A percentile compares a stretch with the other conserved stretches of the same genome.
phyloP scores from a whole-genome alignment of 1,140 invertebrate genomes.

The Wasmannia auropunctata region DNA sequence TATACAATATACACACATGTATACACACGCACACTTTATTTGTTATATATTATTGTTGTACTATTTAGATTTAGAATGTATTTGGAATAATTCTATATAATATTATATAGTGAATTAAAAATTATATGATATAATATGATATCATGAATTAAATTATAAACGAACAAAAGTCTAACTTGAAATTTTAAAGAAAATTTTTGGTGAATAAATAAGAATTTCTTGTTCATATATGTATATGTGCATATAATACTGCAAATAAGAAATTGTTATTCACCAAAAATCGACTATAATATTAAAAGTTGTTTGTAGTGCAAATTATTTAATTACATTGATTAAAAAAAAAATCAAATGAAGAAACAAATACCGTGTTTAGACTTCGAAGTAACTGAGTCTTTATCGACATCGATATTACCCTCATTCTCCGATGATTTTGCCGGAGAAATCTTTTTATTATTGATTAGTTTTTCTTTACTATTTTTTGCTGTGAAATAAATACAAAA shows the following conservation, averaged over 20 bases:
- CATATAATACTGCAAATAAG: background rate
- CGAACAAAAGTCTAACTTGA: no score
- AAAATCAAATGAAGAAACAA: background rate
- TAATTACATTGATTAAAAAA: background rate
- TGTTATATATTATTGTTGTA: no score
- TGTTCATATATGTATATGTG: background rate
- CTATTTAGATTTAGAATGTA: no score
- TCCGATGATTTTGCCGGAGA: background rate
- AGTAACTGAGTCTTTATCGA: background rate
- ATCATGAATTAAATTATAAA: no score
- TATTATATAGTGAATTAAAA: no score
- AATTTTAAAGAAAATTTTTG: no score
- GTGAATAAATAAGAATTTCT: no score
- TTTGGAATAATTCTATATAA: no score
- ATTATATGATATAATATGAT: no score
- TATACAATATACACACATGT: no score
- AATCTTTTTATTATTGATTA: background rate
- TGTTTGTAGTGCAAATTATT: background rate
- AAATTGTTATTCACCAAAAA: background rate
- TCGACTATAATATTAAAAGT: background rate
- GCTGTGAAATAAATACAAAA: constrained; percentile 23
- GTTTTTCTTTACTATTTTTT: background rate
- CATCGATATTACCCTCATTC: background rate
- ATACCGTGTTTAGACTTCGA: background rate
- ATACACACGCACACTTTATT: no score